Conservation (phyloP, 2,888 invertebrate species). For the Hirtodrosophila confusa region DNA sequence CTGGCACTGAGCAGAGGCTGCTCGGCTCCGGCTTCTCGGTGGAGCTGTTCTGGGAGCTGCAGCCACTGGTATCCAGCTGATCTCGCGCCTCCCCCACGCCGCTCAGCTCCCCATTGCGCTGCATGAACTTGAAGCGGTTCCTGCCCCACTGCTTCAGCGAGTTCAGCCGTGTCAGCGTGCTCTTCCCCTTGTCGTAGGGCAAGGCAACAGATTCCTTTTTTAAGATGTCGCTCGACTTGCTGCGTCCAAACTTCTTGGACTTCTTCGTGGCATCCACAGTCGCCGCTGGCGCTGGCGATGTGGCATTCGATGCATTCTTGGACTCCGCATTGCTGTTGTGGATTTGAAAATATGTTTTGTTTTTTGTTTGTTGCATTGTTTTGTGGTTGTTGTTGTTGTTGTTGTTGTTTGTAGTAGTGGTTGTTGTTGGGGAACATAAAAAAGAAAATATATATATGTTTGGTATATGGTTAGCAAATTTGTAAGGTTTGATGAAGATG, state of each 20-base stretch:
- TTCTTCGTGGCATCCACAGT: constrained; percentile 49
- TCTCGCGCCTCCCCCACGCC: constrained; percentile 71
- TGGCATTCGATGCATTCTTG: constrained; percentile 61
- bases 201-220: constrained; percentile 85
- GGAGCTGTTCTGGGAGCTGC: constrained; percentile 69
- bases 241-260: constrained; percentile 86
- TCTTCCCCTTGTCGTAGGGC: constrained; percentile 83
- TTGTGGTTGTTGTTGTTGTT: constrained; percentile 35
- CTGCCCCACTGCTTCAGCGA: constrained; percentile 94
- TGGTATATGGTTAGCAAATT: constrained; percentile 73
- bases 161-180: constrained; percentile 87
- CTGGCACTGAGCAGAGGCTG: constrained; percentile 27
- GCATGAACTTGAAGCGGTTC: constrained; percentile 90
- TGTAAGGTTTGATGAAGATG: constrained; percentile 55
- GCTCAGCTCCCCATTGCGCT: constrained; percentile 85
- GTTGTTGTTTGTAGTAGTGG: constrained; percentile 30
- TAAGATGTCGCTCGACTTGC: constrained; percentile 91
- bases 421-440: constrained; percentile 55
- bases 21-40: constrained; percentile 68
- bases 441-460: constrained; percentile 70
- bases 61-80: constrained; percentile 82
- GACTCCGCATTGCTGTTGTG: constrained; percentile 63
- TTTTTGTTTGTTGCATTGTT: constrained; percentile 26
- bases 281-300: constrained; percentile 47
- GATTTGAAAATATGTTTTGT: constrained; percentile 22